phyloP scores from a whole-genome alignment of 2,797 vertebrate species.

The Helicolenus hilgendorfi region DNA sequence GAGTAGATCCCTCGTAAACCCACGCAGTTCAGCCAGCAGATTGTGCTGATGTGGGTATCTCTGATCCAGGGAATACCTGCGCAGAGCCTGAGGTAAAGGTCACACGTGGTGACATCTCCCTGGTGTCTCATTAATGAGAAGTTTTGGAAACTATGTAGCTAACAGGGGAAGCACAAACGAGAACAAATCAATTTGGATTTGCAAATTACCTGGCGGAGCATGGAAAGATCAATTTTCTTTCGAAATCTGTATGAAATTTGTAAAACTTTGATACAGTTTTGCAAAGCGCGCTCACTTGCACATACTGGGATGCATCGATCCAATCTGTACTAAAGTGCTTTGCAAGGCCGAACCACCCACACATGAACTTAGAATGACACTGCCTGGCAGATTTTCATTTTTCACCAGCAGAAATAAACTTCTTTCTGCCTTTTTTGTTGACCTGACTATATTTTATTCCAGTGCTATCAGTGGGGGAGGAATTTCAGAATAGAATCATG shows the following conservation, averaged over 20 bases:
- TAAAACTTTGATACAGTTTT: not conserved
- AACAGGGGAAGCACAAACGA: constrained; percentile 14
- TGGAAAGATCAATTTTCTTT: constrained; percentile 3
- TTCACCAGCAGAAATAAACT: constrained; percentile 9
- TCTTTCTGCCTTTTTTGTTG: not conserved
- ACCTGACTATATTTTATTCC: constrained; percentile 16
- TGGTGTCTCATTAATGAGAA: constrained; percentile 67
- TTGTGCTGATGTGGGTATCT: constrained; percentile 59
- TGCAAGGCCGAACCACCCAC: constrained; percentile 23
- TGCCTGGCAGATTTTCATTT: not conserved
- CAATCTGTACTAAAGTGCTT: not conserved
- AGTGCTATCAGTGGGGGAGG: not conserved
- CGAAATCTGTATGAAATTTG: not conserved
- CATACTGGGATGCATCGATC: not conserved
- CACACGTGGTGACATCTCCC: constrained; percentile 51
- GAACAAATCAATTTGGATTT: constrained; percentile 27
- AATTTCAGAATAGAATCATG: constrained; percentile 2
- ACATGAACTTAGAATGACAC: constrained; percentile 3
- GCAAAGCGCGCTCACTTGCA: not conserved
- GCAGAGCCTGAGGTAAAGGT: constrained; percentile 73
- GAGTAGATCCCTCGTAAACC: constrained; percentile 47
- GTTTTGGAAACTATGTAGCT: constrained; percentile 47
- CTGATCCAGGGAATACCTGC: constrained; percentile 53
- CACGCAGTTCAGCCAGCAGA: constrained; percentile 41
- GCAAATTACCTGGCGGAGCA: constrained; percentile 1